These are phyloP conservation scores for Ciconia boyciana DNA, from an alignment of 2,113 vertebrate genomes.

Conservation along the genomic window DNA sequence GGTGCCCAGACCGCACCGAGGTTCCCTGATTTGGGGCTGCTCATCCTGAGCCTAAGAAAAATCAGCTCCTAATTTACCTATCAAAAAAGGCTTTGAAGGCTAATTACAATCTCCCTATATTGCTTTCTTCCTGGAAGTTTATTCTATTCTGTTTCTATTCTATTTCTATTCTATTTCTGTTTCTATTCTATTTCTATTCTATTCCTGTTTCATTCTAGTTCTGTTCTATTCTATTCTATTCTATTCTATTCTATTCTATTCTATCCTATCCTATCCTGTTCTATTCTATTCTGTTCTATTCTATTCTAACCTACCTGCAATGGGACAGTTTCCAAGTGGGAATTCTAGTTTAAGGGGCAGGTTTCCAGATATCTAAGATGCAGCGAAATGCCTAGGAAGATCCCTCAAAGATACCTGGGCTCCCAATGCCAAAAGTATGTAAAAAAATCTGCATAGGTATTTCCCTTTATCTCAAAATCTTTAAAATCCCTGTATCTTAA, in stretches of 20 bases:
- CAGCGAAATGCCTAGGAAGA: neutral
- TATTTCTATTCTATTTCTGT: neutral
- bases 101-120: neutral
- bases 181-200: neutral
- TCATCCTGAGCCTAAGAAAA: neutral
- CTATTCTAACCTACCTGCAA: neutral
- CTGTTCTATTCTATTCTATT: neutral
- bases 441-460: neutral
- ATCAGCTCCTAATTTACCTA: neutral
- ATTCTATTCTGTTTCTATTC: neutral
- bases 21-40: neutral
- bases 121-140: neutral
- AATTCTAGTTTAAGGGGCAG: neutral
- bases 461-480: neutral
- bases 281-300: too few relatives aligned
- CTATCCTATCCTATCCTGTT: neutral
- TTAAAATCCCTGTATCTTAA: neutral
- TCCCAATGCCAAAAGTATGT: neutral
- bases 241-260: neutral
- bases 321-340: neutral
- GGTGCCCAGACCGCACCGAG: neutral
- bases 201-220: neutral
- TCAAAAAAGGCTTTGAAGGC: neutral
- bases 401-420: neutral
- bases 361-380: neutral